Percentiles rank a stretch among this genome's conserved stretches.
Conservation (phyloP, 2,113 vertebrate species). For the Xyliphius kryptos region DNA sequence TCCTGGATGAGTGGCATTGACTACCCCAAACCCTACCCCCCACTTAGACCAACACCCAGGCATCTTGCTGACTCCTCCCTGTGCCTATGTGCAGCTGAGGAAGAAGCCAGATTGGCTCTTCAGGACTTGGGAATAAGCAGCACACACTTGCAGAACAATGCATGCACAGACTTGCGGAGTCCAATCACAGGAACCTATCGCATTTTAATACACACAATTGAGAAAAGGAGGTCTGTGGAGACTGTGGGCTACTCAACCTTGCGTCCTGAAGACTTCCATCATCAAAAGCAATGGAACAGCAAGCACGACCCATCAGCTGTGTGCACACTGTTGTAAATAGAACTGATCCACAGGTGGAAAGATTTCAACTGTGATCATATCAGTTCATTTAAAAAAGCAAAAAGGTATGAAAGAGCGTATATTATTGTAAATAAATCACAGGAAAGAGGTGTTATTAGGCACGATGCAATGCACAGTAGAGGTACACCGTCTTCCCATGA, state of each 20-base stretch:
- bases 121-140: slow-evolving; percentile 51
- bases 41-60: slow-evolving; percentile 48
- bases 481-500: no score
- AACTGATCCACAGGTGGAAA: no score
- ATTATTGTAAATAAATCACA: slow-evolving; percentile 30
- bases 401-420: no score
- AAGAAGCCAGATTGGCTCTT: slow-evolving; percentile 56
- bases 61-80: slow-evolving; percentile 45
- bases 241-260: slow-evolving; percentile 51
- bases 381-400: no score
- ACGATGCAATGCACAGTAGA: no score
- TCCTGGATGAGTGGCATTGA: slow-evolving; percentile 60
- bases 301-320: slow-evolving; percentile 56
- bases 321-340: slow-evolving; percentile 54
- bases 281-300: slow-evolving; percentile 34
- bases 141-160: slow-evolving; percentile 60
- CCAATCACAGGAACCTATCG: slow-evolving; percentile 64
- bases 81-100: slow-evolving; percentile 55
- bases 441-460: no score
- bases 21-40: slow-evolving; percentile 48
- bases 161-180: slow-evolving; percentile 51
- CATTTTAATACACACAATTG: slow-evolving; percentile 62
- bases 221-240: slow-evolving; percentile 58
- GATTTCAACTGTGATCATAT: no score
- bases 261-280: slow-evolving; percentile 48